Evolutionary conservation across 2,797 vertebrate genomes (phyloP), one percentile per base, ranked within the genome.

Genomic region (Oreochromis mossambicus): DNA sequence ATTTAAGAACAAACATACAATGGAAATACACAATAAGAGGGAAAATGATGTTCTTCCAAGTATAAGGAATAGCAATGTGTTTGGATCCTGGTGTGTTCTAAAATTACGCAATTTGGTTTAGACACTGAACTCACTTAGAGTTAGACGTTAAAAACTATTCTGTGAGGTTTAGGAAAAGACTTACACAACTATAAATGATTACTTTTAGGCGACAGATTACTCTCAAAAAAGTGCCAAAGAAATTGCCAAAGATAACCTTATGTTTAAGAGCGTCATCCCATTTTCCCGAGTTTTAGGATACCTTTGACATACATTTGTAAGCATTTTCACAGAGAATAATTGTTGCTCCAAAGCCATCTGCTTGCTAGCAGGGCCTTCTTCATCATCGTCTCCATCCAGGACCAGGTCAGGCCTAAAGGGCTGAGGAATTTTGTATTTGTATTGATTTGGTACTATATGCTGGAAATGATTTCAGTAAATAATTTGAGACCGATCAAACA

Each of bases 291-390:
- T 8, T 56, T 0, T 9, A 56, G 26, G 26, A 56, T 14, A 32
- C 34, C 19, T 66, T 21, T 38, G 19, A 66, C 19, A 66, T 66
- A 38, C 34, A 66, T 21, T 38, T 21, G 34, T 38, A 38, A 66
- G 34, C 61, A 66, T 8, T 63, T 63, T 36, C 36, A 38, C 19
- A 61, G 9, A 19, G 56, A 61, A 61, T 61, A 61, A 61, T 34
- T 34, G 56, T 61, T 34, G 29, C 56, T 36, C 34, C 58, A 61
- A 61, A 61, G 29, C 56, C 56, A 61, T 61, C 56, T 61, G 29
- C 32, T 63, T 63, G 58, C 32, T 66, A 38, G 61, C 61, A 38
- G 19, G 61, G 34, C 61, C 34, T 21, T 21, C 34, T 66, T 66
- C 34, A 66, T 66, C 3, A 38, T 38, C 7, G 4, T 66, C 61